Evolutionary conservation across 2,113 vertebrate species (phyloP).

Genomic region (Zosterops lateralis): DNA sequence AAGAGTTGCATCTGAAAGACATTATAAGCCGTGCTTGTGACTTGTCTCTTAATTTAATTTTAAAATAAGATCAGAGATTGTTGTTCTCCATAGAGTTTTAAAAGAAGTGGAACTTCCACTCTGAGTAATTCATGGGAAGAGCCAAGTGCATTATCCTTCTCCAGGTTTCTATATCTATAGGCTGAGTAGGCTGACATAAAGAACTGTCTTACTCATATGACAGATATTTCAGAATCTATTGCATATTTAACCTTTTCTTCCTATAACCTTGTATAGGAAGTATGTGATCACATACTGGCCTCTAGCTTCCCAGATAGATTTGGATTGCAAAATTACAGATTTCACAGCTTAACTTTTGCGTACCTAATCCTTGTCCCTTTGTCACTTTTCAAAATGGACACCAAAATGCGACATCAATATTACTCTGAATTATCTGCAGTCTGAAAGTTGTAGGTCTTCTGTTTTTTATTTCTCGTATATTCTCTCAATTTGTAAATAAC

Average conservation of each 20-base stretch:
- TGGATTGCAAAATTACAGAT: neutral
- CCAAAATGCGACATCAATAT: neutral
- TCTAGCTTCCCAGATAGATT: neutral
- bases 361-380: neutral
- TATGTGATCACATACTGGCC: neutral
- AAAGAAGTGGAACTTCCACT: neutral
- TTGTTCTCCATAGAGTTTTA: neutral
- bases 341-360: neutral
- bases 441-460: neutral
- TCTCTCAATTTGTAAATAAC: neutral
- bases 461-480: neutral
- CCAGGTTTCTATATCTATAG: neutral
- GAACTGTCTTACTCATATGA: neutral
- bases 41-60: neutral
- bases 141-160: neutral
- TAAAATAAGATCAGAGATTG: neutral
- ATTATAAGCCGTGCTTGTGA: neutral
- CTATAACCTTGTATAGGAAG: neutral
- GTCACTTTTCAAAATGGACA: neutral
- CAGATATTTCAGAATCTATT: neutral
- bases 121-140: neutral
- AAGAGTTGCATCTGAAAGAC: neutral
- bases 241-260: neutral
- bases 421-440: neutral
- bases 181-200: neutral